Evolutionary conservation across 1,140 invertebrate species (phyloP), one percentile per base, ranked within the genome.

Genomic region (Microplitis mediator): DNA sequence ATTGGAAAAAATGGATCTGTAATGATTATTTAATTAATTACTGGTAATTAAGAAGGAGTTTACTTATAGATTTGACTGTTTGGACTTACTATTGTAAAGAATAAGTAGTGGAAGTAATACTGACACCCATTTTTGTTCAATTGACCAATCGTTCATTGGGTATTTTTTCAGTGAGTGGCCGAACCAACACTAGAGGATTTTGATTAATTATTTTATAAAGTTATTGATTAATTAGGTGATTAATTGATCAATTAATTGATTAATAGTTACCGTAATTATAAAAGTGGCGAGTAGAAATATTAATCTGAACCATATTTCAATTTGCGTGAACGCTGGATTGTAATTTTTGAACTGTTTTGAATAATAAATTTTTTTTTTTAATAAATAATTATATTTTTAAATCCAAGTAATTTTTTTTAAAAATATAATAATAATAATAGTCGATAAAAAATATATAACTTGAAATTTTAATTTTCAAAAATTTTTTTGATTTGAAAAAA

Each of bases 121-220:
- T 0, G 95, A 95, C 79, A 98, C 92, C 97, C 97, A 99, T 86
- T 96, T 97, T 82, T 99, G 97, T 87, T 99, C 97, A 77, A 98
- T 97, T 4, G 97, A 97, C 97, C 97, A 99, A 86, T 98, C 96
- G 76, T 92, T 91, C 3, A 97, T 88, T 0, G 93, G 91, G 88
- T 96, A 98, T 82, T 94, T 96, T 79, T 95, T 89, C 66, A 99
- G 87, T 0, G 92, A 92, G 86, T 97, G 94, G 4, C 93, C 93
- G 87, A 97, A 98, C 92, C 95, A 96, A 83, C 94, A 97, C 97
- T 98, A 86, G 88, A 84, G 80, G 74, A 73, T 16, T 32, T 74
- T 71, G 58, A 56, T n/a, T n/a, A n/a, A n/a, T n/a, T n/a, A n/a
- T 71, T 50, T 13, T n/a, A 45, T 13, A 34, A 4, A 56, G 45